Evolutionary conservation across 2,888 invertebrate species (phyloP), one percentile per base, ranked within the genome.

Genomic region (Auanema freiburgensis): DNA sequence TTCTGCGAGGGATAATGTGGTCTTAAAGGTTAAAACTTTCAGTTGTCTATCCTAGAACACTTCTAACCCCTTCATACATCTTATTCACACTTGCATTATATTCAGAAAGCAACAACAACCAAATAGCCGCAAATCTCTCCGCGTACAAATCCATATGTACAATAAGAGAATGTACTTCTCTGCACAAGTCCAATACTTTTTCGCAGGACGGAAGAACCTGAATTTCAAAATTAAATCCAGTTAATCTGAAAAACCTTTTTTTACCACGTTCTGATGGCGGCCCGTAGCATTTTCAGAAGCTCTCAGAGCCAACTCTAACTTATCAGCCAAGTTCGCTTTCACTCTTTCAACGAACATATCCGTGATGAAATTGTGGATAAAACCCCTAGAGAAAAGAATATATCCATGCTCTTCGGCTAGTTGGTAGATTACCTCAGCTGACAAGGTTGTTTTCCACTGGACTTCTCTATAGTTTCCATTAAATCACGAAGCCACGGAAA

Each of bases 281-380:
- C 33, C 33, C 33, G 33, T 33, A 33, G 33, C 2, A 33, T 40
- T 51, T 25, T 57, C 49, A 5, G 43, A 41, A 14, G 42, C 24
- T 18, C 53, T 46, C 11, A 62, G 16, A 4, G 62, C 62, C 11
- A 23, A 18, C 5, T 62, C 62, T 50, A 62, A 50, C 33, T 57
- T 62, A 18, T 62, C 62, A 1, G 62, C 62, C 24, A 57, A 46
- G 11, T 57, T 57, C 4, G 44, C 57, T 42, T 74, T 75, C 2
- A 83, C 79, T 43, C 76, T 54, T 49, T 81, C 79, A 69, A 92
- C 88, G 86, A 92, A 95, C 8, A 90, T 90, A 78, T 91, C 90
- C 74, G 91, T 90, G 24, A 94, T 90, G 85, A 93, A 92, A 84
- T 92, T 91, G 53, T 90, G 89, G 60, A 95, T 87, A 85, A 93